Percentiles rank a stretch among this genome's conserved stretches.
These are phyloP conservation scores for Suillia variegata DNA, from an alignment of 2,888 invertebrate genomes.

Conservation along the genomic window DNA sequence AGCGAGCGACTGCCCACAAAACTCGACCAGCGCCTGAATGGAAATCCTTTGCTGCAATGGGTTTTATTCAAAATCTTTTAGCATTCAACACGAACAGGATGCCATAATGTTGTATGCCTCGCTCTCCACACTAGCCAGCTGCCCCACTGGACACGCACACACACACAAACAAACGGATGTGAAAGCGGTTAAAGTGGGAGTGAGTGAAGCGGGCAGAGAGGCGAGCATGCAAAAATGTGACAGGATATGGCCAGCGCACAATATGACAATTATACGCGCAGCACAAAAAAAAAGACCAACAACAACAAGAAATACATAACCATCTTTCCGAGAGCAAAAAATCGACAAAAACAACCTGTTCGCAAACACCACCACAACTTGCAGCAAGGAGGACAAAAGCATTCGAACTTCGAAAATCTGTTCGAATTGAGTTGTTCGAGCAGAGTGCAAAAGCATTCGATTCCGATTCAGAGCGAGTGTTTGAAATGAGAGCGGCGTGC, in stretches of 20 bases:
- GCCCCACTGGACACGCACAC: too few species aligned
- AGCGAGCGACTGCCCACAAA: neutral
- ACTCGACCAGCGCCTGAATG: neutral
- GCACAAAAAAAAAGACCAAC: slow-evolving; percentile 33
- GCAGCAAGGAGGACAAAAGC: slow-evolving; percentile 49
- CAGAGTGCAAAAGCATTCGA: too few species aligned
- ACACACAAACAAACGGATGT: too few species aligned
- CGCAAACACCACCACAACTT: slow-evolving; percentile 58
- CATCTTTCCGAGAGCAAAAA: slow-evolving; percentile 42
- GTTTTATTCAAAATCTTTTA: slow-evolving; percentile 33
- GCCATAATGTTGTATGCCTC: slow-evolving; percentile 40
- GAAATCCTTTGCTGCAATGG: neutral
- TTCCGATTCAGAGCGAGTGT: too few species aligned
- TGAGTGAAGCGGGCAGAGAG: neutral
- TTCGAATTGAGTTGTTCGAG: slow-evolving; percentile 25
- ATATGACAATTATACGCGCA: slow-evolving; percentile 54
- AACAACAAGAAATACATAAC: slow-evolving; percentile 27
- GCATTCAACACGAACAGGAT: slow-evolving; percentile 45
- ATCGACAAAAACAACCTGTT: slow-evolving; percentile 59
- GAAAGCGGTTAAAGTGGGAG: neutral
- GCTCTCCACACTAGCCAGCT: too few species aligned
- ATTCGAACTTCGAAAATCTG: slow-evolving; percentile 1
- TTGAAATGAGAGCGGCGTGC: too few species aligned
- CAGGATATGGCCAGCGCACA: slow-evolving; percentile 32
- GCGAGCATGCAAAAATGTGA: slow-evolving; percentile 35